Percentiles rank a stretch among this genome's conserved stretches.
phyloP scores from a whole-genome alignment of 2,113 vertebrate genomes.

The Corythoichthys haematopterus region DNA sequence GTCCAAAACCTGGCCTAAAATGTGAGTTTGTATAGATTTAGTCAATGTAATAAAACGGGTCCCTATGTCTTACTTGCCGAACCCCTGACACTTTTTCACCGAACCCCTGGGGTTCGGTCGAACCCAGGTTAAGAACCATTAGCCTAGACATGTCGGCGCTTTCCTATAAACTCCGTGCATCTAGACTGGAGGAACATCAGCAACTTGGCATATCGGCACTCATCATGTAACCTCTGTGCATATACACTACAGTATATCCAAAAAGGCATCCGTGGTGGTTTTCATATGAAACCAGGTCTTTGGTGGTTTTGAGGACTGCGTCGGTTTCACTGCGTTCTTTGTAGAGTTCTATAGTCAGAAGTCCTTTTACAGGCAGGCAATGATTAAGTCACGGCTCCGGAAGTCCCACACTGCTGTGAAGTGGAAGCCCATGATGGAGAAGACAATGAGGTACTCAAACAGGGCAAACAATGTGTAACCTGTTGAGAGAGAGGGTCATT shows the following conservation, averaged over 20 bases:
- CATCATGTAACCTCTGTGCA: slow-evolving; percentile 1
- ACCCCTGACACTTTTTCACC: no score
- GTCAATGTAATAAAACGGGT: no score
- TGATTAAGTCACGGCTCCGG: slow-evolving; percentile 83
- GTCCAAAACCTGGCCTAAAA: no score
- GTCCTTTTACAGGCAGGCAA: slow-evolving; percentile 83
- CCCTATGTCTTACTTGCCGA: no score
- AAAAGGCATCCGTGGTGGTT: slow-evolving; percentile 19
- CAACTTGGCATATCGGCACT: slow-evolving; percentile 9
- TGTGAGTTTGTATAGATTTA: no score
- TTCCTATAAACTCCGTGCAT: no score
- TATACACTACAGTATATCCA: background rate
- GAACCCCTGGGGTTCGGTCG: no score
- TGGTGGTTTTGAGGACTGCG: background rate
- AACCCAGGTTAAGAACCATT: no score
- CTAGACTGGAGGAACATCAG: background rate
- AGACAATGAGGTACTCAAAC: slow-evolving; percentile 90
- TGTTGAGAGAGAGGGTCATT: slow-evolving; percentile 33
- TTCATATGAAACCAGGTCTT: slow-evolving; percentile 23
- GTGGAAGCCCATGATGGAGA: slow-evolving; percentile 97
- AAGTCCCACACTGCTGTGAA: slow-evolving; percentile 95
- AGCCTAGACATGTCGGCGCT: no score
- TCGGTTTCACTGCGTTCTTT: background rate
- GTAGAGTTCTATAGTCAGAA: slow-evolving; percentile 70
- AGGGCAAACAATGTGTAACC: slow-evolving; percentile 91